phyloP scores from a whole-genome alignment of 2,888 invertebrate species.

The Atherix ibis region DNA sequence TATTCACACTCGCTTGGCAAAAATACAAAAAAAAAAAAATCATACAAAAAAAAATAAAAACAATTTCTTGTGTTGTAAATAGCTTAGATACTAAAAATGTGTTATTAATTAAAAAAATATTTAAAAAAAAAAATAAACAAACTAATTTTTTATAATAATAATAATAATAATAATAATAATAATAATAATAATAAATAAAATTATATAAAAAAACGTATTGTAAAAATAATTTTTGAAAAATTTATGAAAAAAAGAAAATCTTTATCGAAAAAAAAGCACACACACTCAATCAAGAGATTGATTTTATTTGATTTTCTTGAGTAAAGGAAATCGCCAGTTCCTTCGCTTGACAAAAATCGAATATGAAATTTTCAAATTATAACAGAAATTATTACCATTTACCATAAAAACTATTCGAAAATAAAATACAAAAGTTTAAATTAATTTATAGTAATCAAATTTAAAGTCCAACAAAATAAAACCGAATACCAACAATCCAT shows the following conservation, averaged over 20 bases:
- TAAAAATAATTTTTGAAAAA: background rate
- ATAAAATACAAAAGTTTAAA: too few relatives aligned
- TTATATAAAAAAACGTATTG: background rate
- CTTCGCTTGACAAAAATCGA: slow-evolving; percentile 13
- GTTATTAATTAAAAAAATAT: background rate
- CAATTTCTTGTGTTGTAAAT: background rate
- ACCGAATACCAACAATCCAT: too few relatives aligned
- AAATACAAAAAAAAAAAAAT: too few relatives aligned
- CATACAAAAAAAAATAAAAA: slow-evolving; percentile 1
- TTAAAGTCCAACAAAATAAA: too few relatives aligned
- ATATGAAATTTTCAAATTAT: too few relatives aligned
- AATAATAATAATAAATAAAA: background rate
- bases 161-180: background rate
- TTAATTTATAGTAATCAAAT: too few relatives aligned
- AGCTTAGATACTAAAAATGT: too few relatives aligned
- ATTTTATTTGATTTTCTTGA: slow-evolving; percentile 12
- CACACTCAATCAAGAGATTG: slow-evolving; percentile 3
- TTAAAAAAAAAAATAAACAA: background rate
- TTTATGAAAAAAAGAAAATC: slow-evolving; percentile 1
- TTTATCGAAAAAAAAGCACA: slow-evolving; percentile 10
- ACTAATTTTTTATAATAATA: background rate
- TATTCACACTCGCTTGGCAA: too few relatives aligned
- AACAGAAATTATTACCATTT: too few relatives aligned
- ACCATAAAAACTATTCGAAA: too few relatives aligned
- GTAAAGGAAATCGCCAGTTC: slow-evolving; percentile 30